phyloP scores from a whole-genome alignment of 2,888 invertebrate species.

The Halictus quadricinctus region DNA sequence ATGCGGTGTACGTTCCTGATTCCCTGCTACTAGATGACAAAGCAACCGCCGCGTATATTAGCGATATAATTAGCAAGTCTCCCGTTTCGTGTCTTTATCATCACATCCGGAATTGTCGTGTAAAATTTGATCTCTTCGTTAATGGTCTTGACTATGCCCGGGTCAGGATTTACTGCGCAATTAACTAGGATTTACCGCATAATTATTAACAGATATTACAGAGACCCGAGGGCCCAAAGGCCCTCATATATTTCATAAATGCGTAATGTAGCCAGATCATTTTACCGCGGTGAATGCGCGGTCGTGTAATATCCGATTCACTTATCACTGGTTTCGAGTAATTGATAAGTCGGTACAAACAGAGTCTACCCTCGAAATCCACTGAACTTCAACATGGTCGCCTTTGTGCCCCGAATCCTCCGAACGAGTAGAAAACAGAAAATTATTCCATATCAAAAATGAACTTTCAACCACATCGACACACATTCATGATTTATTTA shows the following conservation, averaged over 20 bases:
- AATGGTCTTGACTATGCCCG: conserved; percentile 32
- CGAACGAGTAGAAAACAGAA: no score
- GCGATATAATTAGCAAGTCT: conserved; percentile 32
- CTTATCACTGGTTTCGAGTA: no score
- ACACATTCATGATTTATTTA: no score
- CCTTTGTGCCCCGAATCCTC: no score
- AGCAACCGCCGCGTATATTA: neutral
- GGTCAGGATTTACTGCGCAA: conserved; percentile 44
- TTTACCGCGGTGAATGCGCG: neutral
- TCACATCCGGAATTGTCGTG: conserved; percentile 1
- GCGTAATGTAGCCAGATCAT: neutral
- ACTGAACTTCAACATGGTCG: no score
- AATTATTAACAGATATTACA: conserved; percentile 51
- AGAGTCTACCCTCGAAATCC: no score
- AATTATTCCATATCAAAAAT: no score
- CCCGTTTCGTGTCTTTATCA: conserved; percentile 24
- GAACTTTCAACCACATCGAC: no score
- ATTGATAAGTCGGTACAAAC: no score
- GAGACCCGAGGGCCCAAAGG: conserved; percentile 11
- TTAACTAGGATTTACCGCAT: conserved; percentile 43
- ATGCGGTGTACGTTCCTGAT: neutral
- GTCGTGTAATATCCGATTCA: no score
- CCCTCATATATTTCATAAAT: neutral
- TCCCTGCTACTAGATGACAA: neutral
- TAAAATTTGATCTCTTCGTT: conserved; percentile 56